Evolutionary conservation across 2,113 vertebrate genomes (phyloP), one percentile per base, ranked within the genome.

Genomic region (Athene noctua): DNA sequence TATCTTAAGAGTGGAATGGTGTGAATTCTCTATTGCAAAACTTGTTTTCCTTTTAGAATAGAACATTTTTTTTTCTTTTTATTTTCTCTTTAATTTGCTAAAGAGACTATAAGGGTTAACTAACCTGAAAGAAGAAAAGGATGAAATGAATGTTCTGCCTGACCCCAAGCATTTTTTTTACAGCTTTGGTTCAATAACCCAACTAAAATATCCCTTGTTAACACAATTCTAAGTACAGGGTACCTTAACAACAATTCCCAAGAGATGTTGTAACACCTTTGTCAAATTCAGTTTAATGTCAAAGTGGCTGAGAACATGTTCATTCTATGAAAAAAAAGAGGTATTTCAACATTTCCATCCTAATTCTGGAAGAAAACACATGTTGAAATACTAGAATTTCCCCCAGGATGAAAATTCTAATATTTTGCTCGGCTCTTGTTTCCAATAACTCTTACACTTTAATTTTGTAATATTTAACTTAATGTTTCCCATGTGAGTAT

Each of bases 401-500:
- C 96, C 97, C 42, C 46, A 82, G 96, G 92, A 96, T 95, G 51
- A 94, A 95, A 94, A 97, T 96, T 94, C 84, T 96, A 95, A 96
- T 96, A 92, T 96, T 96, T 94, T 95, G 62, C 73, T 92, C 84
- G 0, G 71, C 89, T 97, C 93, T 80, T 12, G 95, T 97, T 97
- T 97, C 97, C 97, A 96, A 95, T 95, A 95, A 96, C 91, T 95
- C 95, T 96, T 93, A 89, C 86, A 94, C 77, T 95, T 97, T 97
- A 97, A 97, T 97, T 97, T 95, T 95, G 94, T 80, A 91, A 94
- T 96, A 88, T 92, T 97, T 91, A 96, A 86, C 90, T 96, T 96
- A 97, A 97, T 96, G 89, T 91, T 92, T 96, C 97, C 95, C 96
- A 96, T 96, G 95, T 97, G 97, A 83, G 75, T 95, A 93, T 95